Conservation (phyloP, 2,113 vertebrate genomes). For the Pachypanchax playfairii region DNA sequence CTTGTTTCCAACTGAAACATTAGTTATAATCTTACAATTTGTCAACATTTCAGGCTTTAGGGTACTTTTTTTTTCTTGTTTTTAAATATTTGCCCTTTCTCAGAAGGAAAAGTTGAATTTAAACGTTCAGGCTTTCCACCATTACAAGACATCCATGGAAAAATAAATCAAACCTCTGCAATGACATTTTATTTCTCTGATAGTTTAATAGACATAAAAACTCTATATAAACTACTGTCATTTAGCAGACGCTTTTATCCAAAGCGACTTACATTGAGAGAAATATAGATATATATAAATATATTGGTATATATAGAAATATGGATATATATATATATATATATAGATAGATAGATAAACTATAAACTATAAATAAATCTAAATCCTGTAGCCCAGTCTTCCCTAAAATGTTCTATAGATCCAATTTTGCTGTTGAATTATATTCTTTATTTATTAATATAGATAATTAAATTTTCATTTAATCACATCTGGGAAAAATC, state of each 20-base stretch:
- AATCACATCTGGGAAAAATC: conserved; percentile 43
- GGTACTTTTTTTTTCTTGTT: background rate
- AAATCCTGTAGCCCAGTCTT: background rate
- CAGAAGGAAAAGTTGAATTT: background rate
- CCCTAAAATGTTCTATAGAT: conserved; percentile 18
- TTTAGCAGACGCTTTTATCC: no score
- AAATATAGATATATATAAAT: no score
- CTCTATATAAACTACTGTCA: no score
- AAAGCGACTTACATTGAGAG: no score
- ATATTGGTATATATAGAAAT: no score
- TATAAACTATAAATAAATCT: background rate
- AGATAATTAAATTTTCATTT: conserved; percentile 56
- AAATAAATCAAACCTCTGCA: background rate
- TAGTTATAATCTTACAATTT: background rate
- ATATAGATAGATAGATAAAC: no score
- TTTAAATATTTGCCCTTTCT: background rate
- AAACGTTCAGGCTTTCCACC: background rate
- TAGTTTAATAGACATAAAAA: background rate
- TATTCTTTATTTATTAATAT: conserved; percentile 37
- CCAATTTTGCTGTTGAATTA: conserved; percentile 31
- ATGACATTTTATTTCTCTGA: background rate
- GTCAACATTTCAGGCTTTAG: background rate
- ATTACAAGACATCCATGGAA: background rate
- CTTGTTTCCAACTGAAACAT: background rate
- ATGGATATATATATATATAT: no score